Evolutionary conservation across 1,140 invertebrate species (phyloP).

Genomic region (Onthophagus taurus): DNA sequence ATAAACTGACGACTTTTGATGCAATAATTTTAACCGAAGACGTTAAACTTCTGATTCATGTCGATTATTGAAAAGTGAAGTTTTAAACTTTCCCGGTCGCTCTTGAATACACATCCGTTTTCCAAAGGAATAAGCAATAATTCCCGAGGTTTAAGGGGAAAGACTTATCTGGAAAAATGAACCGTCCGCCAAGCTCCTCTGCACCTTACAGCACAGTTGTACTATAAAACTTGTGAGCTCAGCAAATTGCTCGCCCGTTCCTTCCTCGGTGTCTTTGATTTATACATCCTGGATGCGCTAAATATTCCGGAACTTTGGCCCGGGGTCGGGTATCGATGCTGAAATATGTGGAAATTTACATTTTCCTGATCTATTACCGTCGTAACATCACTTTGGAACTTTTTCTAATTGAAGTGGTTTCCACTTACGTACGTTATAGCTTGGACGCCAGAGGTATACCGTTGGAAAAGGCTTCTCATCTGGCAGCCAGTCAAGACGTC

Average conservation of each 20-base stretch:
- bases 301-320: background rate
- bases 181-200: background rate
- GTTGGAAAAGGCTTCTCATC: slow-evolving; percentile 53
- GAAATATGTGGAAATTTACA: slow-evolving; percentile 1
- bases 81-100: too few relatives aligned
- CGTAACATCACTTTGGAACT: background rate
- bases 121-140: too few relatives aligned
- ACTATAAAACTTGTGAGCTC: slow-evolving; percentile 1
- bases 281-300: background rate
- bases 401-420: background rate
- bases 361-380: background rate
- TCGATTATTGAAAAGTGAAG: too few relatives aligned
- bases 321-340: background rate
- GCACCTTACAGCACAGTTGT: background rate
- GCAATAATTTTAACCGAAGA: too few relatives aligned
- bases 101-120: too few relatives aligned
- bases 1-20: too few relatives aligned
- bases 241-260: background rate
- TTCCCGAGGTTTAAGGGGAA: too few relatives aligned
- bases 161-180: background rate
- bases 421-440: slow-evolving; percentile 41
- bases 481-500: slow-evolving; percentile 63
- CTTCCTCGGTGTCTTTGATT: slow-evolving; percentile 2
- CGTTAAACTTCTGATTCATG: too few relatives aligned
- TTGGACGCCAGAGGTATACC: slow-evolving; percentile 64